Conservation (phyloP, 2,113 vertebrate species). For the Uria aalge region DNA sequence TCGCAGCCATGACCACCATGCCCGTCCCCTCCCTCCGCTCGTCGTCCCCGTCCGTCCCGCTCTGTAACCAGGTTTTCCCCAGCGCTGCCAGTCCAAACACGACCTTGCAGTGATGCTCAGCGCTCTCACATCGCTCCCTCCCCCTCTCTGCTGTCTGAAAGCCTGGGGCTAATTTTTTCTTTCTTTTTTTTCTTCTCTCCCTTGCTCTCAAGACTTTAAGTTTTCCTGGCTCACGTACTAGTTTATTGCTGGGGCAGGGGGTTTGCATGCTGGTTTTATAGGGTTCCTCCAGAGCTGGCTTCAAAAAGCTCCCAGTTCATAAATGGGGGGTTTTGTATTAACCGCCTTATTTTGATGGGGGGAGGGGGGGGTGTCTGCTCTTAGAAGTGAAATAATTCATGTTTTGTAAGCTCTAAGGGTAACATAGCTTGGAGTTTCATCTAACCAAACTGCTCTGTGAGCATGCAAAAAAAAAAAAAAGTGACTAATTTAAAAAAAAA, state of each 20-base stretch:
- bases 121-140: not conserved
- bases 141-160: constrained; percentile 22
- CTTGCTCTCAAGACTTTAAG: not conserved
- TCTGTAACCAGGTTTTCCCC: not conserved
- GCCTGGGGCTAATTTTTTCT: not conserved
- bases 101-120: constrained; percentile 24
- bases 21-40: not conserved
- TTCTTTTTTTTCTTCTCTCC: not conserved
- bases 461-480: not conserved
- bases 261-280: constrained; percentile 40
- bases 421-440: not conserved
- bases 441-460: not conserved
- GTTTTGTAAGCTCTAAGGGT: not conserved
- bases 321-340: not conserved
- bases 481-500: not conserved
- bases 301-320: constrained; percentile 32
- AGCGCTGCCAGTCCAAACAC: not conserved
- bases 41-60: not conserved
- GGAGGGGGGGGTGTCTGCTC: not conserved
- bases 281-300: not conserved
- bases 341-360: not conserved
- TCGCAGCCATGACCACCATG: not conserved
- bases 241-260: constrained; percentile 45
- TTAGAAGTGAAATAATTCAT: not conserved
- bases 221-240: constrained; percentile 37